Evolutionary conservation across 1,140 invertebrate genomes (phyloP).

Genomic region (Leptoteleia sp.): DNA sequence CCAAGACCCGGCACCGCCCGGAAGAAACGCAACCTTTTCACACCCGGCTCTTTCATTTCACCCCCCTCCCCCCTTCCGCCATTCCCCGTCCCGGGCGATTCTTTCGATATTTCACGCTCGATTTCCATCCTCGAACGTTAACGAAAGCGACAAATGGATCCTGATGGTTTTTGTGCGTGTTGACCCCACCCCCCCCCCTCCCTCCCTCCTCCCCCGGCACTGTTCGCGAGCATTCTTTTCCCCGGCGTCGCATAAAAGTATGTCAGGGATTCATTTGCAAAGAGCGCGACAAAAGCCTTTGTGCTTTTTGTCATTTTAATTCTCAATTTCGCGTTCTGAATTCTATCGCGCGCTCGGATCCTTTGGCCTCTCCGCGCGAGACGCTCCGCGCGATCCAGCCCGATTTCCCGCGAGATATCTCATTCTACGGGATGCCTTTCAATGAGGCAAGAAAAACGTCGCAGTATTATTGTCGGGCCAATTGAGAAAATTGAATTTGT

Average conservation of each 20-base stretch:
- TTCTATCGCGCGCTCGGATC: slow-evolving; percentile 59
- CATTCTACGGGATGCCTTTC: slow-evolving; percentile 39
- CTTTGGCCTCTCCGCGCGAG: slow-evolving; percentile 55
- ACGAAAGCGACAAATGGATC: slow-evolving; percentile 43
- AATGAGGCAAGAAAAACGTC: slow-evolving; percentile 59
- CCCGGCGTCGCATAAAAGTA: slow-evolving; percentile 48
- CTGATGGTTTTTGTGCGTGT: slow-evolving; percentile 53
- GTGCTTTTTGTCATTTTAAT: slow-evolving; percentile 70
- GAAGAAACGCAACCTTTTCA: slow-evolving; percentile 21
- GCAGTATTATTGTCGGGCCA: slow-evolving; percentile 54
- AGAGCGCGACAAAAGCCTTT: slow-evolving; percentile 66
- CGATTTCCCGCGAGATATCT: slow-evolving; percentile 57
- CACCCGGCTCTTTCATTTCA: not conserved
- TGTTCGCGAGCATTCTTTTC: slow-evolving; percentile 29
- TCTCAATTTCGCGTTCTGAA: slow-evolving; percentile 65
- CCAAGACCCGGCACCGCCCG: not conserved
- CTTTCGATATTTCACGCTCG: slow-evolving; percentile 54
- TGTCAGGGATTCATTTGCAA: slow-evolving; percentile 67
- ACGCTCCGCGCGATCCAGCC: slow-evolving; percentile 45
- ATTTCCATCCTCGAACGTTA: slow-evolving; percentile 27
- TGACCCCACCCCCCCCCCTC: slow-evolving; percentile 16
- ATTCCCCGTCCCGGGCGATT: no score
- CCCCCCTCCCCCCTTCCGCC: no score
- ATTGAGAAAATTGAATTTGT: slow-evolving; percentile 67
- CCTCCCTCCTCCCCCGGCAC: not conserved